These are phyloP conservation scores for Columba guinea DNA, from an alignment of 2,797 vertebrate species.

Conservation along the genomic window DNA sequence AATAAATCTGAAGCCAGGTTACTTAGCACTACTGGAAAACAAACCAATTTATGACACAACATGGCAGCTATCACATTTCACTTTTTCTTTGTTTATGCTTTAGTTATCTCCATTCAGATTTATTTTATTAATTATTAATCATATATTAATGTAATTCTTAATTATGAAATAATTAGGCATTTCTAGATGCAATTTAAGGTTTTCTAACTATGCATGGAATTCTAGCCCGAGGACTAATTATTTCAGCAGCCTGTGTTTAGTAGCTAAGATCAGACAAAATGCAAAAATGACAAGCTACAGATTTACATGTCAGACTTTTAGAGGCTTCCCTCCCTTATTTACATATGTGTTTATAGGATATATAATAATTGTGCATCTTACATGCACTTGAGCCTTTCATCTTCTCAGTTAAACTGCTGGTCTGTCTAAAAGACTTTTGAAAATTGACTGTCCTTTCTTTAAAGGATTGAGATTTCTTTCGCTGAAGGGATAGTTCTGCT, in stretches of 20 bases:
- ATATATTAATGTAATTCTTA: background rate
- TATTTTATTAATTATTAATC: background rate
- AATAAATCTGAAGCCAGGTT: background rate
- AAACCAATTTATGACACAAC: background rate
- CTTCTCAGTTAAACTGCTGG: background rate
- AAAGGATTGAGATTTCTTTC: background rate
- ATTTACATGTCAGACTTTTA: background rate
- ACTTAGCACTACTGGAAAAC: background rate
- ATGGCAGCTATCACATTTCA: background rate
- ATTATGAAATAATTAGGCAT: background rate
- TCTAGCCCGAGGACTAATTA: background rate
- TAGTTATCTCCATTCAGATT: background rate
- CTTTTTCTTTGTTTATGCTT: background rate
- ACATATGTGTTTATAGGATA: background rate
- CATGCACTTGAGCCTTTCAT: background rate
- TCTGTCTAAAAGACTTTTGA: background rate
- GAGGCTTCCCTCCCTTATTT: background rate
- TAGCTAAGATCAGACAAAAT: background rate
- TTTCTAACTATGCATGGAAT: background rate
- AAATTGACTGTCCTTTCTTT: background rate
- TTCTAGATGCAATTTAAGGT: background rate
- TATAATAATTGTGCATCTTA: background rate
- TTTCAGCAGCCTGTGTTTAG: background rate
- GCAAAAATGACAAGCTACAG: background rate
- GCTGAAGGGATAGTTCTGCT: background rate